Conservation (phyloP, 2,888 invertebrate genomes). For the Cryptus viduatorius region DNA sequence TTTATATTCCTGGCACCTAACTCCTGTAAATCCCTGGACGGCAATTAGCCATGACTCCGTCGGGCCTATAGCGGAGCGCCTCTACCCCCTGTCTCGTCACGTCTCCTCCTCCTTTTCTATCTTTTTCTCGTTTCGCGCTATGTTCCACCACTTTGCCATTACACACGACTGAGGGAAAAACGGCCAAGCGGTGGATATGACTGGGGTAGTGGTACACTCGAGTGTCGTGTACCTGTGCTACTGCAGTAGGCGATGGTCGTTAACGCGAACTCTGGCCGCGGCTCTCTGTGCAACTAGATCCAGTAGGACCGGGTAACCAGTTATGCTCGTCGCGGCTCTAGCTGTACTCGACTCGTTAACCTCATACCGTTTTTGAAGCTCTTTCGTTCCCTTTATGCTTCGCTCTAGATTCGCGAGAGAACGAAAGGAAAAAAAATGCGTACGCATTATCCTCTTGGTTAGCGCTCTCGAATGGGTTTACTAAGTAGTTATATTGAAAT, state of each 20-base stretch:
- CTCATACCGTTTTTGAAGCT: constrained; percentile 39
- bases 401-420: neutral
- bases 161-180: constrained; percentile 31
- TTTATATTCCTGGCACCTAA: constrained; percentile 79
- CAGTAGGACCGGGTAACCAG: constrained; percentile 3
- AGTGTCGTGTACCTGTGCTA: constrained; percentile 28
- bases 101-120: constrained; percentile 62
- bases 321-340: constrained; percentile 35
- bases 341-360: constrained; percentile 58
- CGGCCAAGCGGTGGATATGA: neutral
- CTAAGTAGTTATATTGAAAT: neutral
- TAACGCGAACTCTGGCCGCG: constrained; percentile 76
- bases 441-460: neutral
- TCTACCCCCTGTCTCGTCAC: constrained; percentile 67
- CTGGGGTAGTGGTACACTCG: constrained; percentile 15
- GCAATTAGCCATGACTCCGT: constrained; percentile 77
- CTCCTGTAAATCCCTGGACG: constrained; percentile 78
- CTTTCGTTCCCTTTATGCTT: constrained; percentile 13
- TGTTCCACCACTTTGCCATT: constrained; percentile 51
- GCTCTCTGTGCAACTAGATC: constrained; percentile 52
- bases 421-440: neutral
- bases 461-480: neutral
- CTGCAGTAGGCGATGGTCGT: constrained; percentile 73
- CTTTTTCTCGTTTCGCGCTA: constrained; percentile 27
- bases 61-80: constrained; percentile 68